Evolutionary conservation across 2,888 invertebrate species (phyloP), one percentile per base, ranked within the genome.

Genomic region (Heliconius ethilla): DNA sequence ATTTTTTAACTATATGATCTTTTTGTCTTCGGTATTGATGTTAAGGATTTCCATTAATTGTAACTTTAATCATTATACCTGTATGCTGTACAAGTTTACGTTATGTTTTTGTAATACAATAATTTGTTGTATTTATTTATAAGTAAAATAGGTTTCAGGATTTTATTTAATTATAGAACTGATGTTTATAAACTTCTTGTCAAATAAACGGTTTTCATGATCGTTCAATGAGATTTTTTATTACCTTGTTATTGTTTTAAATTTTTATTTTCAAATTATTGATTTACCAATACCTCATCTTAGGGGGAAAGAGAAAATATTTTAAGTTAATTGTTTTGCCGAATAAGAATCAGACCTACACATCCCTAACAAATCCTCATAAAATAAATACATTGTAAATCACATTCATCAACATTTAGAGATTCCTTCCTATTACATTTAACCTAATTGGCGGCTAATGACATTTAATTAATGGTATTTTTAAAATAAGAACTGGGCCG

Each of bases 131-230:
- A 80, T 79, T 79, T 80, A 80, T 78, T 77, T 79, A 70, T 78
- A 80, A 75, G 77, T 70, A 66, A 81, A 76, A 67, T 80, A 78
- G 77, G 81, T 80, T 81, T 78, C 79, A 81, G 79, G 79, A 79
- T 80, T 82, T 82, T 80, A 79, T 81, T 80, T 79, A 77, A 77
- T 77, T 74, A 77, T 77, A 77, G 85, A 90, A 89, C 88, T 89
- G 89, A 90, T 90, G 89, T 91, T 89, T 89, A 89, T 82, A 79
- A 83, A 80, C 78, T 82, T 78, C 81, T 82, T 82, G 81, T 83
- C 82, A 82, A 83, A 83, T 83, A 83, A 82, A 83, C 81, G 81
- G 82, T 90, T 88, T 87, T 83, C 84, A 83, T 86, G 85, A 88
- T 92, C 90, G 90, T 78, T 76, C 65, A 51, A 66, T 25, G 59